phyloP scores from a whole-genome alignment of 1,140 invertebrate species.

The Lethocerus indicus region DNA sequence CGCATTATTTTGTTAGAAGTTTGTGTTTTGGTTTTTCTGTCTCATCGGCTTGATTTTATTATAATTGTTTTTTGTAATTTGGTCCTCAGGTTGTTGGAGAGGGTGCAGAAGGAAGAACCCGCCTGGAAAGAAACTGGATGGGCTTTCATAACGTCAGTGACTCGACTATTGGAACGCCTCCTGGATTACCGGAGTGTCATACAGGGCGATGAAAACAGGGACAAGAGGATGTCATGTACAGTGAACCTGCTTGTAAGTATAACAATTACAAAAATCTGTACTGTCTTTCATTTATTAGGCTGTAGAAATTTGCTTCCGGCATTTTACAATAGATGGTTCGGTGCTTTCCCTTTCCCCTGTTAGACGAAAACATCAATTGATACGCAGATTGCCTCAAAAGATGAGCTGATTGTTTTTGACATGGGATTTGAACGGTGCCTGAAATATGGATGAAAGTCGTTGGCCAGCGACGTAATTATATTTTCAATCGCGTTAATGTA shows the following conservation, averaged over 20 bases:
- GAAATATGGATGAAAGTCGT: too few relatives aligned
- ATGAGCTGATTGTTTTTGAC: too few relatives aligned
- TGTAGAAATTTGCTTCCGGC: too few relatives aligned
- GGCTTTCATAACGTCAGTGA: conserved; percentile 82
- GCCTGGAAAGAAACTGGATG: conserved; percentile 79
- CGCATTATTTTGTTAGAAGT: not conserved
- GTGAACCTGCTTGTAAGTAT: conserved; percentile 79
- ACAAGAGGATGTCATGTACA: conserved; percentile 92
- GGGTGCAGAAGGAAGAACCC: conserved; percentile 68
- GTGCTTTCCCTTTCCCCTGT: too few relatives aligned
- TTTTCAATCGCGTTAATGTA: not conserved
- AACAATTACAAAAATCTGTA: too few relatives aligned
- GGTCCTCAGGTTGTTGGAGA: conserved; percentile 55
- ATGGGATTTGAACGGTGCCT: too few relatives aligned
- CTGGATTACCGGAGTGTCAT: conserved; percentile 86
- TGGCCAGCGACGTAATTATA: not conserved
- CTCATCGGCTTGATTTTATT: not conserved
- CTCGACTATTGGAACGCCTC: conserved; percentile 67
- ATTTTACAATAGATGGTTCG: not conserved
- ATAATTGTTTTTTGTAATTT: conserved; percentile 7
- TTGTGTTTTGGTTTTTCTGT: not conserved
- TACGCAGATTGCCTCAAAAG: too few relatives aligned
- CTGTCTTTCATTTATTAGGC: not conserved
- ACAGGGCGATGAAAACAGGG: conserved; percentile 78
- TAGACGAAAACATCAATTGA: too few relatives aligned